Conservation (phyloP, 2,888 invertebrate species). For the Zaprionus obscuricornis region DNA sequence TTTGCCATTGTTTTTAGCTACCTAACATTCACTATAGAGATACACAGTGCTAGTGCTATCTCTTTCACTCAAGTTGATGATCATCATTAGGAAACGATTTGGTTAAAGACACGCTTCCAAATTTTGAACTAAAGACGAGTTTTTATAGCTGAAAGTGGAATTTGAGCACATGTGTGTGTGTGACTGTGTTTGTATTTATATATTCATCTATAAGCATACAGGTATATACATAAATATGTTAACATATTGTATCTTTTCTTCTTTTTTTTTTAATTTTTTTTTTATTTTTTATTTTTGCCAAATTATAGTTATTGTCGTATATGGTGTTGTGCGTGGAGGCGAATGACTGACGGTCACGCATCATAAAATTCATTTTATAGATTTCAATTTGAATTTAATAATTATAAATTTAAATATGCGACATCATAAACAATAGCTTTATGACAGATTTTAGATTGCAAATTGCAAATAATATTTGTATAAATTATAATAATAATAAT, state of each 20-base stretch:
- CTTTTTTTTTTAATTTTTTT: not conserved
- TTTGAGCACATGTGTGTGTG: no score
- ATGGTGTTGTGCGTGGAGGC: constrained; percentile 12
- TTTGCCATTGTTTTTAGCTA: constrained; percentile 34
- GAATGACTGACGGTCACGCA: constrained; percentile 58
- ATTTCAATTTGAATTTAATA: constrained; percentile 43
- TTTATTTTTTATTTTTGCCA: constrained; percentile 42
- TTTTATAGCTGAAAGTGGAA: constrained; percentile 21
- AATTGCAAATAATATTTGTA: constrained; percentile 24
- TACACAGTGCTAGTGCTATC: not conserved
- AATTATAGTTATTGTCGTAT: constrained; percentile 44
- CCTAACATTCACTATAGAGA: not conserved
- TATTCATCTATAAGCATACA: not conserved
- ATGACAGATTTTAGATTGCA: constrained; percentile 27
- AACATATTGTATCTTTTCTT: not conserved
- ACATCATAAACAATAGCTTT: constrained; percentile 21
- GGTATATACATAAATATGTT: not conserved
- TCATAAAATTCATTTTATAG: constrained; percentile 48
- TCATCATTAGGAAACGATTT: constrained; percentile 59
- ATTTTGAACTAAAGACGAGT: constrained; percentile 43
- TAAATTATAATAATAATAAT: constrained; percentile 32
- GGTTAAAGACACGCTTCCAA: constrained; percentile 43
- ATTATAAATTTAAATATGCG: constrained; percentile 41
- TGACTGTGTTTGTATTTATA: not conserved
- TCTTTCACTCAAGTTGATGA: constrained; percentile 18